These are phyloP conservation scores for Acrossocheilus wenchowensis DNA, from an alignment of 2,797 vertebrate genomes.

Conservation along the genomic window DNA sequence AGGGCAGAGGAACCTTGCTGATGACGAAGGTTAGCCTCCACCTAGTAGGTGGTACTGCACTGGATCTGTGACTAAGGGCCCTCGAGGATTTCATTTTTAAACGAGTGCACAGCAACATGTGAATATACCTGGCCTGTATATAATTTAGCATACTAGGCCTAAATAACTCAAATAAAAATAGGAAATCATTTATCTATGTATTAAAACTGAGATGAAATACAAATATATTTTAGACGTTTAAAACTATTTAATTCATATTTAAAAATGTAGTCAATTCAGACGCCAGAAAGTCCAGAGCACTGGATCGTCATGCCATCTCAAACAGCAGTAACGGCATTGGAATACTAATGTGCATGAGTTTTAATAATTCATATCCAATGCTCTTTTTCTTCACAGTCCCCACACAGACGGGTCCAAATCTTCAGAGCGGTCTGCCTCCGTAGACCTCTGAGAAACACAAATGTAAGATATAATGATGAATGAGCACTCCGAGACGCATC, in stretches of 20 bases:
- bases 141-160: neutral
- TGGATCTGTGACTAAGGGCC: neutral
- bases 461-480: slow-evolving; percentile 16
- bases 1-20: neutral
- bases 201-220: neutral
- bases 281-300: neutral
- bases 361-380: slow-evolving; percentile 42
- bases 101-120: neutral
- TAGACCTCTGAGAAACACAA: slow-evolving; percentile 14
- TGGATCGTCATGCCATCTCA: neutral
- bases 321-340: neutral
- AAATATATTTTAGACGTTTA: neutral
- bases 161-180: neutral
- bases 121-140: slow-evolving; percentile 3
- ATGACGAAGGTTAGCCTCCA: neutral
- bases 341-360: slow-evolving; percentile 43
- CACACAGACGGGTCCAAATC: neutral
- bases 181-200: neutral
- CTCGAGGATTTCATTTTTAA: neutral
- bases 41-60: neutral
- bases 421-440: neutral
- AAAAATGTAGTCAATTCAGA: neutral
- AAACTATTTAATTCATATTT: neutral
- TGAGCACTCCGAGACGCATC: slow-evolving; percentile 17
- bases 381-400: neutral